Base-by-base conservation (phyloP, 2,888 invertebrate genomes). In the Pammene fasciana region DNA sequence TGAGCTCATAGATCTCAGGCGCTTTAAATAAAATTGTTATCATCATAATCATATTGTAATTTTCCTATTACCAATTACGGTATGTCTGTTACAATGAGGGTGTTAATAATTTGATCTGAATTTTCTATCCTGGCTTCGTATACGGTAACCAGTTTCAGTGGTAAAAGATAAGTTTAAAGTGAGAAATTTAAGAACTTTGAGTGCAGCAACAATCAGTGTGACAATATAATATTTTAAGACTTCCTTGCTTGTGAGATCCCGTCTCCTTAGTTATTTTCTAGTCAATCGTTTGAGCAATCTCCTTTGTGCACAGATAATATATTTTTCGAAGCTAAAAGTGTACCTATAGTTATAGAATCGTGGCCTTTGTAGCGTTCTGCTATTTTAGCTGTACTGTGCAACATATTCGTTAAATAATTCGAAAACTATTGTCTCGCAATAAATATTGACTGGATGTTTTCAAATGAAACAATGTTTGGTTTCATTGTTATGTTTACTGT, bases 321-420 rank as follows among this genome's bases (percentile, higher is more conserved):
- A 73, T 77, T 80, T 79, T 81, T 79, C 77, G 74, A 77, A 82
- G 84, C 82, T 59, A 41, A 59, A 59, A 83, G 84, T 85, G 82
- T 79, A 73, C 2, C 26, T 26, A 57, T 55, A 62, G 45, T 66
- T 59, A 72, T 76, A 76, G 76, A 74, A 75, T 77, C 71, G 81
- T 81, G 82, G 83, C 84, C 85, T 84, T 84, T 72, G 67, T 67
- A 71, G 61, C 34, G 48, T 48, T 16, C 45, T 57, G 56, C 68
- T 64, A 56, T 64, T 57, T 64, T 64, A 64, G 43, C 36, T 57
- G 67, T 60, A n/a, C 26, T 48, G 13, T 45, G 62, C 13, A 38
- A 46, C 56, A 5, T 26, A 52, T 26, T 52, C 10, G 14, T 16
- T 3, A 26, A 26, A 16, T 46, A 48, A 6, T 7, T 16, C 16